These are phyloP conservation scores for Gymnorhina tibicen DNA, from an alignment of 2,113 vertebrate genomes.

Conservation along the genomic window DNA sequence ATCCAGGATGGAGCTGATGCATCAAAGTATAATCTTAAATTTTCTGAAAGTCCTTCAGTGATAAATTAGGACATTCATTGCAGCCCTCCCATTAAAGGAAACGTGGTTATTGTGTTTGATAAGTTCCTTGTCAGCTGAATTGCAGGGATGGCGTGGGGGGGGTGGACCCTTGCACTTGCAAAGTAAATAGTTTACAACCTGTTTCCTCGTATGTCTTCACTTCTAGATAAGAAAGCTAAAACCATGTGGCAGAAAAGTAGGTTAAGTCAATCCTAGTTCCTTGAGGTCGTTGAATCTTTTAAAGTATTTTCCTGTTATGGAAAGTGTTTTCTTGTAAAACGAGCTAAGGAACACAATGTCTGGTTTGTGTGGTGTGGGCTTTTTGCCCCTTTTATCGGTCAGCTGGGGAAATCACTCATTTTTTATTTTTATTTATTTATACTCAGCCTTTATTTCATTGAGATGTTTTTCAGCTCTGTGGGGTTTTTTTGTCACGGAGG, in stretches of 20 bases:
- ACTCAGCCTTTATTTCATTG: neutral
- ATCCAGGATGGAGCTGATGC: neutral
- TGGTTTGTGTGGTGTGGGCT: neutral
- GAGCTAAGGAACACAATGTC: neutral
- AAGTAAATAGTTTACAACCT: neutral
- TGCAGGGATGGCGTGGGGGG: accelerated
- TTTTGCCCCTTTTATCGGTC: accelerated
- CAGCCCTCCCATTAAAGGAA: neutral
- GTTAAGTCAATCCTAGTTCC: neutral
- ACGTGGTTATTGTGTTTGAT: neutral
- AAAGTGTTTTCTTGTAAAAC: neutral
- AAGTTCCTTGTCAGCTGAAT: neutral
- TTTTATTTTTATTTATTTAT: neutral
- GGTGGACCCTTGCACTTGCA: neutral
- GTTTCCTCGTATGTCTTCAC: neutral
- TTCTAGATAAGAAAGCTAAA: neutral
- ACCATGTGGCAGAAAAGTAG: neutral
- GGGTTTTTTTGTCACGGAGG: neutral
- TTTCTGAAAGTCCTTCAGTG: neutral
- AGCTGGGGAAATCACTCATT: neutral
- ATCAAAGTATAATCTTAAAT: neutral
- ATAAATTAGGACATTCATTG: neutral
- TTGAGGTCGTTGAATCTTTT: neutral
- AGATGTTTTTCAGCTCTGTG: neutral
- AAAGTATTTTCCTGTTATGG: neutral